A percentile compares a stretch with the other conserved stretches of the same genome.
phyloP scores from a whole-genome alignment of 2,797 vertebrate genomes.

The Pseudocheirus occidentalis region DNA sequence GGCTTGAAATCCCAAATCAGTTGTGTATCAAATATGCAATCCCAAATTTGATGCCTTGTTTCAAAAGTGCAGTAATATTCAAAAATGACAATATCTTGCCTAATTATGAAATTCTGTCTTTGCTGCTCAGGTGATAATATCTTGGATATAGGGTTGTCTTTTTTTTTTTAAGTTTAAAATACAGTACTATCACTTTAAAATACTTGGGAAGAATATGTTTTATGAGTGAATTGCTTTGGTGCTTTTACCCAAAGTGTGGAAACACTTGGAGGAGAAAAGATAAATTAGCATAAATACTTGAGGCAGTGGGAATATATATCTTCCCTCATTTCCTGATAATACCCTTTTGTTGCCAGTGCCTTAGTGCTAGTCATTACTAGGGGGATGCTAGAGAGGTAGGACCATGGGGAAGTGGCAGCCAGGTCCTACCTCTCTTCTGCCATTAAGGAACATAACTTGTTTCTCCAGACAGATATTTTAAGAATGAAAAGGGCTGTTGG shows the following conservation, averaged over 20 bases:
- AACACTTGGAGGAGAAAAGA: conserved; percentile 58
- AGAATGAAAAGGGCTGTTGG: not conserved
- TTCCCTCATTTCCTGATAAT: not conserved
- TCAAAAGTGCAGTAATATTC: conserved; percentile 71
- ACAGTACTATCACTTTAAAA: conserved; percentile 70
- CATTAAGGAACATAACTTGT: not conserved
- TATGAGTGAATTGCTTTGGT: conserved; percentile 39
- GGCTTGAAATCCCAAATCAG: conserved; percentile 75
- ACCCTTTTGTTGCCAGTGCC: not conserved
- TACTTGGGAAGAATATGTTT: conserved; percentile 72
- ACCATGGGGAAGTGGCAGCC: not conserved
- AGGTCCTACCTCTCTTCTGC: not conserved
- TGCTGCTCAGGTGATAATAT: conserved; percentile 60
- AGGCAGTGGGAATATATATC: not conserved
- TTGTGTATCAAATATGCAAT: conserved; percentile 70
- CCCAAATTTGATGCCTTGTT: conserved; percentile 64
- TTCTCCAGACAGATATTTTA: not conserved
- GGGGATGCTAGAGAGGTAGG: not conserved
- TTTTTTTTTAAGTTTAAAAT: conserved; percentile 55
- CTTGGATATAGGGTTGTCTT: conserved; percentile 65
- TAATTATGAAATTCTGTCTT: conserved; percentile 77
- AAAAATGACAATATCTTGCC: conserved; percentile 74
- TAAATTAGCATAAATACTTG: conserved; percentile 49
- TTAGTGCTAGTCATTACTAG: not conserved
- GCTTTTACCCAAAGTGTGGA: conserved; percentile 63